Percentiles rank a stretch among this genome's conserved stretches.
phyloP scores from a whole-genome alignment of 2,888 invertebrate species.

The Napeogenes sylphis region DNA sequence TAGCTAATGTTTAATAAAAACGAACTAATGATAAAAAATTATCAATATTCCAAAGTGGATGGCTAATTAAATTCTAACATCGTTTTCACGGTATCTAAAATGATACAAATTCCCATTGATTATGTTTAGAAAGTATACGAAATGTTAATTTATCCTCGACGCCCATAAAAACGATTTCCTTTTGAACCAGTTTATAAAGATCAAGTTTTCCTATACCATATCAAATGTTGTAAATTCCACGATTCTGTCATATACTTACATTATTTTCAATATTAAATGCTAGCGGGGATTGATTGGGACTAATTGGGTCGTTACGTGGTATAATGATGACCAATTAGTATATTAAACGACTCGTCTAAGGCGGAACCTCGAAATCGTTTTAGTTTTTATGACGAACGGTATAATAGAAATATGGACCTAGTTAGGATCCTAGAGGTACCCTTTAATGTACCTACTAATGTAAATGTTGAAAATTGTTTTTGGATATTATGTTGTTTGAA shows the following conservation, averaged over 20 bases:
- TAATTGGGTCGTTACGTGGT: conserved; percentile 68
- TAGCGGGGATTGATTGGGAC: conserved; percentile 68
- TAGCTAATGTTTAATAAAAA: too few relatives aligned
- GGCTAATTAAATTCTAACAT: too few relatives aligned
- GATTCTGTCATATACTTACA: conserved; percentile 45
- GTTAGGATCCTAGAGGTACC: conserved; percentile 25
- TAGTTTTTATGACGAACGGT: conserved; percentile 39
- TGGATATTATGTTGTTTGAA: too few relatives aligned
- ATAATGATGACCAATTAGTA: conserved; percentile 71
- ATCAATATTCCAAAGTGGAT: too few relatives aligned
- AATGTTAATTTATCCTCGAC: conserved; percentile 44
- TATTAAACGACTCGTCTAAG: conserved; percentile 58
- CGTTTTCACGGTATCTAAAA: conserved; percentile 13
- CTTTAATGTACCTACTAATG: conserved; percentile 13
- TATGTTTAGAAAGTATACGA: conserved; percentile 33
- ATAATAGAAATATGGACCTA: conserved; percentile 30
- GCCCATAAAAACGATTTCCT: conserved; percentile 44
- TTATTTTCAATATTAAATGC: conserved; percentile 50
- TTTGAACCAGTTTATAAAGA: conserved; percentile 45
- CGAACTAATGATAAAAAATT: too few relatives aligned
- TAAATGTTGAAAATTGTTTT: too few relatives aligned
- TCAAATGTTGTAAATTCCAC: conserved; percentile 48
- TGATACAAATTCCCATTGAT: conserved; percentile 30
- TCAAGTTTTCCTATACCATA: conserved; percentile 44
- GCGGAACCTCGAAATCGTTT: conserved; percentile 48